These are phyloP conservation scores for Crocidura indochinensis DNA, from an alignment of 2,797 vertebrate species.

Conservation along the genomic window DNA sequence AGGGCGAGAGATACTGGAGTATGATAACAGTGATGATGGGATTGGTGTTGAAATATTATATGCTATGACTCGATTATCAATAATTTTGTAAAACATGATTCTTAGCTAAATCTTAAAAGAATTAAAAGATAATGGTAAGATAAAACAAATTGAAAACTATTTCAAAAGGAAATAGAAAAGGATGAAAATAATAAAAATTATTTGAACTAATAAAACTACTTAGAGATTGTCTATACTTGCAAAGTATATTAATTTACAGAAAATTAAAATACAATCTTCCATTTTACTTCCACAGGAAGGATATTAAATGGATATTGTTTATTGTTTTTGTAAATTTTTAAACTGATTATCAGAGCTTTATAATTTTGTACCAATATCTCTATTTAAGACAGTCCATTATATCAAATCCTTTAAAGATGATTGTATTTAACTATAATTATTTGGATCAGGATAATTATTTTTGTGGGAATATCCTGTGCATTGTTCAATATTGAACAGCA, in stretches of 20 bases:
- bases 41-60: too few relatives aligned
- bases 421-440: too few relatives aligned
- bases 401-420: background rate
- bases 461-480: background rate
- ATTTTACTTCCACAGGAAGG: conserved; percentile 9
- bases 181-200: background rate
- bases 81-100: too few relatives aligned
- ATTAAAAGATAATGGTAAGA: too few relatives aligned
- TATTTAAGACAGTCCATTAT: background rate
- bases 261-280: conserved; percentile 39
- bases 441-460: background rate
- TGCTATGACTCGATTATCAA: too few relatives aligned
- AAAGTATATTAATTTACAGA: background rate
- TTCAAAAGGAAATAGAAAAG: background rate
- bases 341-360: background rate
- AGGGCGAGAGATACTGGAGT: too few relatives aligned
- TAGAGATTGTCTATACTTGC: background rate
- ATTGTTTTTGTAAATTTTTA: background rate
- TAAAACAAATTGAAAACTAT: too few relatives aligned
- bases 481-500: background rate
- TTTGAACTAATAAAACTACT: background rate
- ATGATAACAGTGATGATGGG: too few relatives aligned
- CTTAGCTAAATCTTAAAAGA: too few relatives aligned
- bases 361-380: background rate
- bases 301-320: background rate